Evolutionary conservation across 1,140 invertebrate species (phyloP).

Genomic region (Idris sp.): DNA sequence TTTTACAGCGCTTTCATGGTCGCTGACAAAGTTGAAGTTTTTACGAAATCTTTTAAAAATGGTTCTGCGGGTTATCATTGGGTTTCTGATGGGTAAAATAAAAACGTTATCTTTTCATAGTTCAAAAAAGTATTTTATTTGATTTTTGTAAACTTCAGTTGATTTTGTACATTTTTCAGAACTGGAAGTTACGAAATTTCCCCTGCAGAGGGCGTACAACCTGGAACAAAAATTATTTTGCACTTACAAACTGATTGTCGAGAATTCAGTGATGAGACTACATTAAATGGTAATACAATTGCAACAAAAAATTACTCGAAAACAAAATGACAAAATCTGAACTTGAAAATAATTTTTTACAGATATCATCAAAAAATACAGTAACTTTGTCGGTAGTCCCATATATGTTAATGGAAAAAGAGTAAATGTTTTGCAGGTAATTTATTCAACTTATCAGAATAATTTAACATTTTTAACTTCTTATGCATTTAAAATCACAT

Average conservation of each 20-base stretch:
- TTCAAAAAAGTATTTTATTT: too few species aligned
- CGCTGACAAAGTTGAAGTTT: conserved; percentile 95
- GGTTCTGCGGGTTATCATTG: conserved; percentile 87
- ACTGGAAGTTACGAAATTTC: too few species aligned
- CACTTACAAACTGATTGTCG: too few species aligned
- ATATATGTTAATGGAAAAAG: conserved; percentile 94
- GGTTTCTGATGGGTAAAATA: conserved; percentile 90
- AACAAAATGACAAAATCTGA: too few species aligned
- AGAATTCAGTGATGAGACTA: too few species aligned
- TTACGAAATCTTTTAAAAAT: conserved; percentile 83
- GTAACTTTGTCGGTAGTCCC: conserved; percentile 96
- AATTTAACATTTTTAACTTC: neutral
- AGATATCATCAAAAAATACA: conserved; percentile 96
- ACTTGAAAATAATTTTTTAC: conserved; percentile 66
- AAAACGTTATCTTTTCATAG: too few species aligned
- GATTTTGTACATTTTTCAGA: too few species aligned
- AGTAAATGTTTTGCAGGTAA: conserved; percentile 90
- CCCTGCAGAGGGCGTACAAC: too few species aligned
- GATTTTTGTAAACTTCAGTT: too few species aligned
- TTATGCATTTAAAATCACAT: conserved; percentile 41
- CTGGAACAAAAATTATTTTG: too few species aligned
- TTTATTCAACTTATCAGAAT: conserved; percentile 20
- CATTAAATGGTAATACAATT: too few species aligned
- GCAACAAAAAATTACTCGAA: too few species aligned
- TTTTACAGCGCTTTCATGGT: conserved; percentile 99